Percentiles rank a stretch among this genome's conserved stretches.
Conservation (phyloP, 2,113 vertebrate genomes). For the Antigone vipio region DNA sequence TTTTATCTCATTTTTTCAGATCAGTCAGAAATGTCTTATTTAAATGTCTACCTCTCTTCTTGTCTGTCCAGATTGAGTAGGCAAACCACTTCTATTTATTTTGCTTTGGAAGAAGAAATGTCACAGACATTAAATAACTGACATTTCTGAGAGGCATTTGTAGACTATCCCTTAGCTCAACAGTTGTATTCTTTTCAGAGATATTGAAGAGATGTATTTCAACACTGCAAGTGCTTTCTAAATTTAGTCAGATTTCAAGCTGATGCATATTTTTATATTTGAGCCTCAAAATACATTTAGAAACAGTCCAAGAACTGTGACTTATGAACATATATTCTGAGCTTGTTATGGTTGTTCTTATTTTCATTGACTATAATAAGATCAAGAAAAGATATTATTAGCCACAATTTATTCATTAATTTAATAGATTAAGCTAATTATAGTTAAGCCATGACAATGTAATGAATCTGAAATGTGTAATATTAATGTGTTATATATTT, state of each 20-base stretch:
- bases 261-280: background rate
- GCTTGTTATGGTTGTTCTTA: background rate
- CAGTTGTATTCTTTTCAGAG: background rate
- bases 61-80: background rate
- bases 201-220: background rate
- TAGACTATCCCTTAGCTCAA: background rate
- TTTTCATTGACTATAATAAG: background rate
- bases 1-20: background rate
- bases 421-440: background rate
- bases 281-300: background rate
- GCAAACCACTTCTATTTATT: background rate
- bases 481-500: background rate
- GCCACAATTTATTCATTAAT: background rate
- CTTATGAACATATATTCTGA: background rate
- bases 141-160: background rate
- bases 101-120: background rate
- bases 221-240: background rate
- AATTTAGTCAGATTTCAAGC: constrained; percentile 7
- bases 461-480: background rate
- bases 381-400: background rate
- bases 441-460: background rate
- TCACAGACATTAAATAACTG: background rate
- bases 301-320: background rate
- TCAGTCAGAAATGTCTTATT: background rate
- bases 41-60: background rate